A percentile compares a stretch with the other conserved stretches of the same genome.
Evolutionary conservation across 2,888 invertebrate genomes (phyloP).

Genomic region (Eugnorisma glareosa): DNA sequence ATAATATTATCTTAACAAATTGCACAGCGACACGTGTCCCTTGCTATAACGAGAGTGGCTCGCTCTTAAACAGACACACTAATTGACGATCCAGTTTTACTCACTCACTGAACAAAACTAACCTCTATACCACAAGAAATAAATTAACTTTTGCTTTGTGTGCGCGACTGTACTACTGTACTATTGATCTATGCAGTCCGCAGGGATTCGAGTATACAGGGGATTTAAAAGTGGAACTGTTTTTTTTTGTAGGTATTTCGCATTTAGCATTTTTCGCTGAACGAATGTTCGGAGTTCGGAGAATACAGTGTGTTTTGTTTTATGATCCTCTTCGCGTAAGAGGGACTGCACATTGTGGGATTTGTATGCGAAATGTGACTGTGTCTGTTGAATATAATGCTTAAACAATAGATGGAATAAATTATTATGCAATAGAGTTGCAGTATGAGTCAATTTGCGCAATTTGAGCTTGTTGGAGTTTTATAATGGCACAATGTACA

Average conservation of each 20-base stretch:
- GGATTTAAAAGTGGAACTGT: conserved; percentile 67
- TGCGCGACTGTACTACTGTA: conserved; percentile 66
- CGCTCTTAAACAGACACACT: conserved; percentile 76
- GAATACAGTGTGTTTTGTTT: conserved; percentile 61
- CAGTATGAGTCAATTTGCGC: conserved; percentile 16
- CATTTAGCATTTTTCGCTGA: conserved; percentile 56
- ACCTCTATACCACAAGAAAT: conserved; percentile 56
- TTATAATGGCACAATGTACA: neutral
- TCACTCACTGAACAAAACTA: conserved; percentile 62
- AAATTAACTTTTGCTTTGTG: conserved; percentile 66
- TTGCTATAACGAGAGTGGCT: conserved; percentile 68
- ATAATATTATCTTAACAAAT: conserved; percentile 66
- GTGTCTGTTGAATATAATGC: conserved; percentile 10
- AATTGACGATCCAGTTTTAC: conserved; percentile 77
- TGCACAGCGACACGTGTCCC: conserved; percentile 67
- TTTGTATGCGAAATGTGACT: conserved; percentile 17
- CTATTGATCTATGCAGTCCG: conserved; percentile 76
- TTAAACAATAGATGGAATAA: conserved; percentile 15
- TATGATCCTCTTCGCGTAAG: conserved; percentile 36
- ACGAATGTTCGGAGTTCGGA: conserved; percentile 44
- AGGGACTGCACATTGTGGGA: conserved; percentile 29
- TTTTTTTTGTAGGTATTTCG: conserved; percentile 48
- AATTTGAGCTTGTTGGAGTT: neutral
- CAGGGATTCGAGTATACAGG: conserved; percentile 76
- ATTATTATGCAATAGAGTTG: conserved; percentile 14